Conservation (phyloP, 2,888 invertebrate species). For the Drosophila kokeensis region DNA sequence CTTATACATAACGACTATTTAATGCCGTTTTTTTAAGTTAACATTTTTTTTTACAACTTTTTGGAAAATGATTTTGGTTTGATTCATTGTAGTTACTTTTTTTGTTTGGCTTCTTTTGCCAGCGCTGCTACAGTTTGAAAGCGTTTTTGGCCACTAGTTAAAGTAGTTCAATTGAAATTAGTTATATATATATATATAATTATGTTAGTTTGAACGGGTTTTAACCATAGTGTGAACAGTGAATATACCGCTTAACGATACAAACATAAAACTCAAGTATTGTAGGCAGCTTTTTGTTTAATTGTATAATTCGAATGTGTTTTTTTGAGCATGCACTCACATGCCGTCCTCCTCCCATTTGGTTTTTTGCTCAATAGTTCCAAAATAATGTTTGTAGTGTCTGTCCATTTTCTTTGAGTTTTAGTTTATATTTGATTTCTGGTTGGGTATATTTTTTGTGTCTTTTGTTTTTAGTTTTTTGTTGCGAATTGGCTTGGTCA, state of each 20-base stretch:
- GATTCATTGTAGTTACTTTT: conserved; percentile 49
- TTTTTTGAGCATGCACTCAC: conserved; percentile 48
- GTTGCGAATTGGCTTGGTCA: conserved; percentile 57
- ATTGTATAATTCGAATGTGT: conserved; percentile 40
- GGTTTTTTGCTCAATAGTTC: conserved; percentile 17
- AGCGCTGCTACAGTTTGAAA: conserved; percentile 50
- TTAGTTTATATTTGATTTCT: conserved; percentile 10
- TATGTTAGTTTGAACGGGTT: conserved; percentile 32
- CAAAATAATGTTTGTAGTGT: conserved; percentile 38
- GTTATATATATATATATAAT: conserved; percentile 18
- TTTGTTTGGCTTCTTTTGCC: conserved; percentile 51
- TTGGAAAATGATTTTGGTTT: conserved; percentile 10
- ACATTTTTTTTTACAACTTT: neutral
- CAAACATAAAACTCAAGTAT: conserved; percentile 1
- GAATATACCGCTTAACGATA: conserved; percentile 6
- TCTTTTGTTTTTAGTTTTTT: conserved; percentile 20
- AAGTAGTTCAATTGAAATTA: conserved; percentile 46
- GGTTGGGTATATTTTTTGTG: conserved; percentile 21
- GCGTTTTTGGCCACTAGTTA: conserved; percentile 55
- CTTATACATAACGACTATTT: conserved; percentile 27
- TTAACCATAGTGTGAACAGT: conserved; percentile 4
- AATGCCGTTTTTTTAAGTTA: conserved; percentile 11
- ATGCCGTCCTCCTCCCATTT: conserved; percentile 27
- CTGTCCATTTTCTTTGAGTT: conserved; percentile 17
- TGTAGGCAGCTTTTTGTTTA: conserved; percentile 48